Base-by-base conservation (phyloP, 2,113 vertebrate genomes). In the Oryzias celebensis region DNA sequence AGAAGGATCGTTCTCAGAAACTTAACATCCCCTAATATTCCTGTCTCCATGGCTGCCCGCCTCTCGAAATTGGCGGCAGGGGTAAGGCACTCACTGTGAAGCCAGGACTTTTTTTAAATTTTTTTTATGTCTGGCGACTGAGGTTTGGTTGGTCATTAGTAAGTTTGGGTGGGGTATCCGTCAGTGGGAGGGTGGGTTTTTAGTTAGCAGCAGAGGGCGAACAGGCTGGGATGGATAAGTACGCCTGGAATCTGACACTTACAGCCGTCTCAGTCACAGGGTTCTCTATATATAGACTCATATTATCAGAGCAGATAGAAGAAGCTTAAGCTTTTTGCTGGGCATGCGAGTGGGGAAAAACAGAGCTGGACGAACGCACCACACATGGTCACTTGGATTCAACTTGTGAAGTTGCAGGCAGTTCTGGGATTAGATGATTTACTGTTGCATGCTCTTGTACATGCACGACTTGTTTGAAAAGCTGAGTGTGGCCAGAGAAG, bases 191-290 rank as follows among this genome's bases (percentile, higher is more conserved):
- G 47, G 70, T 58, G 77, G 89, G 87, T 89, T 91, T 92, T 92
- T 84, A 66, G 89, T 91, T 92, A 90, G 92, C 58, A 92, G 92
- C 94, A 95, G 93, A 92, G 95, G 93, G 90, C 91, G 81, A 85
- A 86, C 70, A 85, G 71, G 87, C 74, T 88, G 77, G 73, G 61
- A 88, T 74, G 70, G 87, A 84, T 88, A 90, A 88, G 78, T 79
- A 77, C 0, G 75, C 0, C 48, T 87, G 93, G 89, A 95, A 95
- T 92, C 84, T 41, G 93, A 95, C 91, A 93, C 92, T 73, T 80
- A 74, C 17, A 77, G 89, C 85, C 79, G 80, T 74, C 79, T 85
- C 87, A 86, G 91, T 93, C 93, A 92, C 71, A 87, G 82, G 88
- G 78, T 76, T 65, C 31, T 76, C 89, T 95, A 96, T 93, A 92